Conservation (phyloP, 1,140 invertebrate species). For the Papilio aristodemus region DNA sequence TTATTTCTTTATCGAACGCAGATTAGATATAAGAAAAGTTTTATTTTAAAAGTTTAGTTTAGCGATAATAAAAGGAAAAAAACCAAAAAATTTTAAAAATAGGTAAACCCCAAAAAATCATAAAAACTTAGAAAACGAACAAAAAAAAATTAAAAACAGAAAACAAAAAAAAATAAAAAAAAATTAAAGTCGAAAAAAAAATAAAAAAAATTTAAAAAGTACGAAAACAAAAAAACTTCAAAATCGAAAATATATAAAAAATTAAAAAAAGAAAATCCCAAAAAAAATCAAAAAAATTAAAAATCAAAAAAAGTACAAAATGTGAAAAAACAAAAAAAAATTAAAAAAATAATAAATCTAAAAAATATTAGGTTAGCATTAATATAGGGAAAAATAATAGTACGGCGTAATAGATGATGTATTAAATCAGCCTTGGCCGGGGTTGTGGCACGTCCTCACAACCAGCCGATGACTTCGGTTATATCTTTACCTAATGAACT, state of each 20-base stretch:
- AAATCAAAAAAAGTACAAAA: not conserved
- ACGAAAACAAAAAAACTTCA: not conserved
- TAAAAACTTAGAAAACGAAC: not conserved
- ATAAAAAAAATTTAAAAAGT: not conserved
- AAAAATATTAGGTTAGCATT: not conserved
- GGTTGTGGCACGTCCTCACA: not conserved
- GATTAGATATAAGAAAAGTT: constrained; percentile 16
- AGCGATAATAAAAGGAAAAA: not conserved
- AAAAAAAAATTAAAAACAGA: constrained; percentile 1
- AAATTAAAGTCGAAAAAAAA: not conserved
- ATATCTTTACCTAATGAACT: not conserved
- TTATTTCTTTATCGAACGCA: constrained; percentile 8
- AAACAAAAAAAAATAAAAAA: constrained; percentile 5
- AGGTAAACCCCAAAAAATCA: not conserved
- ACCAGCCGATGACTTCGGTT: not conserved
- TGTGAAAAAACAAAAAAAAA: not conserved
- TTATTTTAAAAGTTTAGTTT: constrained; percentile 14
- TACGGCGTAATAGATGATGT: not conserved
- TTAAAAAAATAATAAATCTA: not conserved
- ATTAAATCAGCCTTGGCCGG: not conserved
- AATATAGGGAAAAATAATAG: not conserved
- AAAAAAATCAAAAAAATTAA: not conserved
- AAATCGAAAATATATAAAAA: not conserved
- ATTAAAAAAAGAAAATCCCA: not conserved
- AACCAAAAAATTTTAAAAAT: constrained; percentile 10